These are phyloP conservation scores for Cosmia pyralina DNA, from an alignment of 2,888 invertebrate genomes.

Conservation along the genomic window DNA sequence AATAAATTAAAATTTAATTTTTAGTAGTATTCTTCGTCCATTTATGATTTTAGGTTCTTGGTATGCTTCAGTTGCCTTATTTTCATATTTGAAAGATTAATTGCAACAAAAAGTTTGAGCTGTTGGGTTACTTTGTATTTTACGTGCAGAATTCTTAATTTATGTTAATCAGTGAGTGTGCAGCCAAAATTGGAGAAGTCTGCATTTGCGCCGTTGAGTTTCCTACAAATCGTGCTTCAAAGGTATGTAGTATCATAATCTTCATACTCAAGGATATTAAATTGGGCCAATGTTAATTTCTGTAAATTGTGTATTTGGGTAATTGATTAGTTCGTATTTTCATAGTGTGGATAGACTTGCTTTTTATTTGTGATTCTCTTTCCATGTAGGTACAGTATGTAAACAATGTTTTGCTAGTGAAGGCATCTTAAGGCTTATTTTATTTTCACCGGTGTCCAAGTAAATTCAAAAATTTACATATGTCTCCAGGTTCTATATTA, in stretches of 20 bases:
- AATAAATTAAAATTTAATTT: slow-evolving; percentile 48
- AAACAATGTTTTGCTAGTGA: background rate
- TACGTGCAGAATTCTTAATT: slow-evolving; percentile 51
- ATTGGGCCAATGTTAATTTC: background rate
- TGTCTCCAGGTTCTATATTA: background rate
- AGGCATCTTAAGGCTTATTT: no score
- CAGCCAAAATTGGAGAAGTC: slow-evolving; percentile 57
- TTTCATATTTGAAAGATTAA: slow-evolving; percentile 38
- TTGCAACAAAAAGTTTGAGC: slow-evolving; percentile 27
- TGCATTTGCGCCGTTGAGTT: slow-evolving; percentile 57
- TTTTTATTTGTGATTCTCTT: background rate
- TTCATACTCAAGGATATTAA: background rate
- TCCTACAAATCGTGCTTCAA: slow-evolving; percentile 49
- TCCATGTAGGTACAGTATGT: background rate
- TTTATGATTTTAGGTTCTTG: slow-evolving; percentile 60
- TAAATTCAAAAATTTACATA: background rate
- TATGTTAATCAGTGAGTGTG: slow-evolving; percentile 63
- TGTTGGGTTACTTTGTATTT: slow-evolving; percentile 49
- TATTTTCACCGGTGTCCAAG: background rate
- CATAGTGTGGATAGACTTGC: background rate
- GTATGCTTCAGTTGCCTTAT: slow-evolving; percentile 49
- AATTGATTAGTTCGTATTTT: background rate
- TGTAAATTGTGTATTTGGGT: background rate
- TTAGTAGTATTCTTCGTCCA: slow-evolving; percentile 25
- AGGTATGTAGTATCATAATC: slow-evolving; percentile 54